These are phyloP conservation scores for Macrobrachium nipponense DNA, from an alignment of 1,140 invertebrate species.

Conservation along the genomic window DNA sequence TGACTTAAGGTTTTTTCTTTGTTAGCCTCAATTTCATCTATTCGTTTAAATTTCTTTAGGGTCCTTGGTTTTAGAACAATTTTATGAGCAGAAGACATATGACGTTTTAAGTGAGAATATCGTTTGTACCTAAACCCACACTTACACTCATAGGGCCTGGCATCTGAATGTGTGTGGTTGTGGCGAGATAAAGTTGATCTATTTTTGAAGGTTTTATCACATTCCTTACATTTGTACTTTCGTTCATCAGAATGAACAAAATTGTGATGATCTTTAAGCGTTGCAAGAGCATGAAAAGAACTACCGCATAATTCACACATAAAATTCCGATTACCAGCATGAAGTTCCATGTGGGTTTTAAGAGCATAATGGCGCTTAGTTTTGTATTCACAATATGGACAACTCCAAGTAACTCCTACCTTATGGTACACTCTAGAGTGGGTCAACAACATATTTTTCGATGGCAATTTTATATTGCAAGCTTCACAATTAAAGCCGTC, in stretches of 20 bases:
- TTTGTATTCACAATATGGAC: conserved; percentile 60
- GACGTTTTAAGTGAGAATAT: conserved; percentile 68
- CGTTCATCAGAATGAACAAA: conserved; percentile 68
- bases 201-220: conserved; percentile 68
- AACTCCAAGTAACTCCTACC: conserved; percentile 39
- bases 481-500: conserved; percentile 37
- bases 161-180: conserved; percentile 65
- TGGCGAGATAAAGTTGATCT: conserved; percentile 66
- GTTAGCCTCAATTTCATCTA: conserved; percentile 25
- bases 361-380: conserved; percentile 43
- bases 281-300: conserved; percentile 68
- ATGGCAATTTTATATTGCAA: conserved; percentile 41
- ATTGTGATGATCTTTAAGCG: conserved; percentile 68
- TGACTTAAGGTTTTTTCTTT: not conserved
- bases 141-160: conserved; percentile 67
- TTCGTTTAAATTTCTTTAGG: conserved; percentile 41
- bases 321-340: conserved; percentile 41
- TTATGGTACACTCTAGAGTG: conserved; percentile 31
- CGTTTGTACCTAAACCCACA: conserved; percentile 67
- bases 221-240: conserved; percentile 66
- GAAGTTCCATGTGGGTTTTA: conserved; percentile 46
- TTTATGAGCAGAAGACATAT: conserved; percentile 67
- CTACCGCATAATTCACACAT: conserved; percentile 69
- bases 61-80: conserved; percentile 42
- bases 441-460: conserved; percentile 41